These are phyloP conservation scores for Tuberolachnus salignus DNA, from an alignment of 2,888 invertebrate species.

Conservation along the genomic window DNA sequence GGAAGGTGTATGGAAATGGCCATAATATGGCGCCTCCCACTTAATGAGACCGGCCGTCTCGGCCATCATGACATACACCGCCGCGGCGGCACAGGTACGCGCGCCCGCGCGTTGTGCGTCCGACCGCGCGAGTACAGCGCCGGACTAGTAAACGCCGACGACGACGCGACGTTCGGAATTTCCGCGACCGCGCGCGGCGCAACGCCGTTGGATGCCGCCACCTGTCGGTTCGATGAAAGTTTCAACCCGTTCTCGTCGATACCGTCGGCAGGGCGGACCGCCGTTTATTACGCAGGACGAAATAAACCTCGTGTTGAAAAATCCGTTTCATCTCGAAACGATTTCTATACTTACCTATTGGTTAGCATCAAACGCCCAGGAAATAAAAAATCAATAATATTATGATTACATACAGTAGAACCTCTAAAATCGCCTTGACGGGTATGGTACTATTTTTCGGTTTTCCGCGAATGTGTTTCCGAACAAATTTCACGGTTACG, in stretches of 20 bases:
- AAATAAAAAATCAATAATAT: too few species aligned
- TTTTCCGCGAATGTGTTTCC: too few species aligned
- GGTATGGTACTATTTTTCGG: too few species aligned
- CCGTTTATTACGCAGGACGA: too few species aligned
- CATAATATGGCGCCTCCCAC: constrained; percentile 55
- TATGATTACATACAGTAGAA: too few species aligned
- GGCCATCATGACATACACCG: constrained; percentile 47
- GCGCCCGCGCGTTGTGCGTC: background rate
- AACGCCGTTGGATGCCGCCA: constrained; percentile 54
- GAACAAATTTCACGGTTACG: too few species aligned
- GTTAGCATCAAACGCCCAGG: too few species aligned
- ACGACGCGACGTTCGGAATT: background rate
- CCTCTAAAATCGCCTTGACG: too few species aligned
- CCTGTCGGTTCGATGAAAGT: constrained; percentile 23
- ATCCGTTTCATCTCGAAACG: too few species aligned
- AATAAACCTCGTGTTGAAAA: too few species aligned
- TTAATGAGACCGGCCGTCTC: constrained; percentile 55
- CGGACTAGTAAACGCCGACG: background rate
- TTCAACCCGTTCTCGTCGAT: constrained; percentile 2
- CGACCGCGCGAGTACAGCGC: background rate
- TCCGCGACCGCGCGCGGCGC: background rate
- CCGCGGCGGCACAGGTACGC: background rate
- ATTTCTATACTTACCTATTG: too few species aligned
- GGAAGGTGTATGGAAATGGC: constrained; percentile 56
- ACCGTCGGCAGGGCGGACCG: too few species aligned